Percentiles rank a stretch among this genome's conserved stretches.
phyloP scores from a whole-genome alignment of 2,888 invertebrate genomes.

The Emmelina monodactyla region DNA sequence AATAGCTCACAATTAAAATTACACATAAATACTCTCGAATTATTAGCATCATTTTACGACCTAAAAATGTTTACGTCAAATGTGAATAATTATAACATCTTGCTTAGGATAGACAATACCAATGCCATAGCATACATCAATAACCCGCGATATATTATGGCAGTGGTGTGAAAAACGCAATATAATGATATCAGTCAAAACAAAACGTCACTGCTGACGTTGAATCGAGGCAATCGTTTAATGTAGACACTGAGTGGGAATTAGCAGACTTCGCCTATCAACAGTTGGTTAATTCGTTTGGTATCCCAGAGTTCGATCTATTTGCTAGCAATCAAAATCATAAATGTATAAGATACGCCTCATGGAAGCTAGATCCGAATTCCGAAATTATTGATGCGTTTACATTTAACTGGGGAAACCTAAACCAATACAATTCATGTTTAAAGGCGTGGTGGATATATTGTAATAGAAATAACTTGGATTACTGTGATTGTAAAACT shows the following conservation, averaged over 20 bases:
- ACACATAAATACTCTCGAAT: neutral
- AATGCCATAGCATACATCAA: neutral
- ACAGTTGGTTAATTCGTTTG: neutral
- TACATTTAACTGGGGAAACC: too few relatives aligned
- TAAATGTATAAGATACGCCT: too few relatives aligned
- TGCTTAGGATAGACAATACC: conserved; percentile 1
- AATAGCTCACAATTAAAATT: neutral
- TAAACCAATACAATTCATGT: conserved; percentile 2
- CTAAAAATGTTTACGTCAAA: neutral
- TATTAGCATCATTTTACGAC: neutral
- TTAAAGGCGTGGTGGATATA: neutral
- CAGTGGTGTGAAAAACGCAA: neutral
- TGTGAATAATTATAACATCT: neutral
- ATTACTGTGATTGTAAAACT: neutral
- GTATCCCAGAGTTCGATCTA: neutral
- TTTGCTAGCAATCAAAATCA: neutral
- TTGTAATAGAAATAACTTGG: neutral
- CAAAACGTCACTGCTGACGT: neutral
- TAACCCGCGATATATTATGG: neutral
- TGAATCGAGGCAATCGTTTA: neutral
- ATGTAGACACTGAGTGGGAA: conserved; percentile 1
- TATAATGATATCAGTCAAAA: neutral
- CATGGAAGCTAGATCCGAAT: too few relatives aligned
- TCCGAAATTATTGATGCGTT: too few relatives aligned
- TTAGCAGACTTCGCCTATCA: neutral